phyloP scores from a whole-genome alignment of 1,140 invertebrate species.

The Sinonovacula constricta region DNA sequence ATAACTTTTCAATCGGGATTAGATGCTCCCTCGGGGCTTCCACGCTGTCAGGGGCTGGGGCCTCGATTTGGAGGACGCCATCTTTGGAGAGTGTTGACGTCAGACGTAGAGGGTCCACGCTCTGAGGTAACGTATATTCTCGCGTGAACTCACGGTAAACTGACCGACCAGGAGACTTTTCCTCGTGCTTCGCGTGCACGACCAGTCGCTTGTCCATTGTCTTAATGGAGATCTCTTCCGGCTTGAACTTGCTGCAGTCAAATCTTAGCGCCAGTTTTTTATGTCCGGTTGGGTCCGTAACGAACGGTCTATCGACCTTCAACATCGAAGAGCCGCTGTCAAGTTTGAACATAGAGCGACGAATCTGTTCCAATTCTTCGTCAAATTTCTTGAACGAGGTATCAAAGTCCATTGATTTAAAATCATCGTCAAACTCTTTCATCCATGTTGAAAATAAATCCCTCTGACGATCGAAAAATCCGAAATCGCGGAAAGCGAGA shows the following conservation, averaged over 20 bases:
- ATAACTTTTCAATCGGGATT: conserved; percentile 67
- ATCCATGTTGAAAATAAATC: conserved; percentile 63
- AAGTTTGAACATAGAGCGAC: conserved; percentile 66
- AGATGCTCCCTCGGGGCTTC: conserved; percentile 67
- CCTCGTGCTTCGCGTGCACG: conserved; percentile 71
- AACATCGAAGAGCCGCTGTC: conserved; percentile 55
- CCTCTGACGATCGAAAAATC: conserved; percentile 73
- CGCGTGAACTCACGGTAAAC: conserved; percentile 74
- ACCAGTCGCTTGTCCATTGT: conserved; percentile 71
- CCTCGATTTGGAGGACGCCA: conserved; percentile 74
- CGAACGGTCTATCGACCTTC: conserved; percentile 69
- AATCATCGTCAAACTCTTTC: conserved; percentile 63
- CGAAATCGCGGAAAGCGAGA: conserved; percentile 62
- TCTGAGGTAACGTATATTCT: conserved; percentile 70
- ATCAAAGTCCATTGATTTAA: conserved; percentile 48
- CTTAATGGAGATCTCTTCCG: conserved; percentile 74
- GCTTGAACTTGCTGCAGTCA: conserved; percentile 74
- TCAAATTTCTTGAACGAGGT: conserved; percentile 62
- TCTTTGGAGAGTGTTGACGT: conserved; percentile 73
- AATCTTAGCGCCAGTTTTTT: conserved; percentile 72
- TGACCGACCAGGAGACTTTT: conserved; percentile 66
- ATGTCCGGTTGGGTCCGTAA: conserved; percentile 66
- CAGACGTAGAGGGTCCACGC: conserved; percentile 71
- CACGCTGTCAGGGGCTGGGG: conserved; percentile 67
- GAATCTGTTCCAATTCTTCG: conserved; percentile 67